Base-by-base conservation (phyloP, 2,888 invertebrate species). In the Steromphala cineraria region DNA sequence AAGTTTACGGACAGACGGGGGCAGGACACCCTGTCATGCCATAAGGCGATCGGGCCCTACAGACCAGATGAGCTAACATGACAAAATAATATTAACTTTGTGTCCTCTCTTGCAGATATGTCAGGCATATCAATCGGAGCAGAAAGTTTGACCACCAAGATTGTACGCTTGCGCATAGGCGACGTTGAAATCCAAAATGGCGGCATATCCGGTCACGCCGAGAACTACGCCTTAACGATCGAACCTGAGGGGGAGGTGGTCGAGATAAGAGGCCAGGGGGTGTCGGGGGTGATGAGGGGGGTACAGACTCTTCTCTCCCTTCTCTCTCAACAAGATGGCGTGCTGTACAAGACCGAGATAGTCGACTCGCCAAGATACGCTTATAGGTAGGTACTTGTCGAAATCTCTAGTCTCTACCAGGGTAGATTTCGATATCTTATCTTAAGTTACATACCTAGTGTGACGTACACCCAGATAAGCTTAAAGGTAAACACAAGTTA, bases 251-350 rank as follows among this genome's bases (percentile, higher is more conserved):
- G 19, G 0, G 52, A 55, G 24, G 31, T 52, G 21, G 80, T 86
- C 31, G 40, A 52, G 24, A 80, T 89, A 40, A 82, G 81, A 7
- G 89, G 88, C 7, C 74, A 17, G 8, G 80, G 75, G 19, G 31
- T 67, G 1, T 53, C 83, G 13, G 86, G 84, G 1, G 84, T 86
- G 15, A 83, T 86, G 53, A 80, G 81, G 36, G 86, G 82, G 0
- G 28, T 82, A 0, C 82, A 83, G 55, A 78, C 86, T 0, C 79
- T 84, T 24, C 79, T 82, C 3, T 55, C 71, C 19, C 56, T 82
- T 17, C 10, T 81, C 78, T 75, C 79, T 8, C 5, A 19, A n/a
- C 7, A 75, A 21, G 74, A 76, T 10, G 82, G 82, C 24, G 77
- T 19, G 2, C 79, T 91, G 13, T 86, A 85, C 0, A 78, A 67